Evolutionary conservation across 2,797 vertebrate species (phyloP).

Genomic region (Phrynocephalus forsythii): DNA sequence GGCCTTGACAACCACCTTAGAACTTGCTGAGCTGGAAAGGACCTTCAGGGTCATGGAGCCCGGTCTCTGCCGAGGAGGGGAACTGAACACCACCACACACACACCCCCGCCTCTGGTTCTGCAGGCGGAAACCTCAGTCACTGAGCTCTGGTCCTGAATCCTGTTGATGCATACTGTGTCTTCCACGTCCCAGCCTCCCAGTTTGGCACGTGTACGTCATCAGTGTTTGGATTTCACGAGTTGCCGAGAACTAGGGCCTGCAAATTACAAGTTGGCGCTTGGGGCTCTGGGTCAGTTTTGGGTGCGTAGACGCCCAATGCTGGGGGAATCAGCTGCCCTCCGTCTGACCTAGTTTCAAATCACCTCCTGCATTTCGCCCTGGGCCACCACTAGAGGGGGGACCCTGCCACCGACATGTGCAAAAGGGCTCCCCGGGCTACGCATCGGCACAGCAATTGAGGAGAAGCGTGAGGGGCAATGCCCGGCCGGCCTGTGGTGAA

Average conservation of each 20-base stretch:
- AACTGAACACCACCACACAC: too few relatives aligned
- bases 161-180: not conserved
- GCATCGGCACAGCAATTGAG: too few relatives aligned
- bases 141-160: too few relatives aligned
- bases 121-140: too few relatives aligned
- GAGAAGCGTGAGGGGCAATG: too few relatives aligned
- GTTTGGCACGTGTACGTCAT: not conserved
- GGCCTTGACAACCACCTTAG: too few relatives aligned
- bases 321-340: not conserved
- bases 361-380: not conserved
- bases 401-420: not conserved
- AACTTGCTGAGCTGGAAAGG: too few relatives aligned
- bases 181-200: not conserved
- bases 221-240: not conserved
- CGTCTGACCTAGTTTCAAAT: not conserved
- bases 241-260: not conserved
- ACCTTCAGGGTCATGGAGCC: too few relatives aligned
- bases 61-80: too few relatives aligned
- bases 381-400: slow-evolving; percentile 68
- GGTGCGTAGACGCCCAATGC: not conserved
- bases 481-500: too few relatives aligned
- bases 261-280: not conserved
- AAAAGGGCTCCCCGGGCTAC: not conserved
- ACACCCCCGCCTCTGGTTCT: too few relatives aligned
- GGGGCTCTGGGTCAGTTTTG: not conserved